Evolutionary conservation across 2,888 invertebrate species (phyloP).

Genomic region (Itoplectis maculator): DNA sequence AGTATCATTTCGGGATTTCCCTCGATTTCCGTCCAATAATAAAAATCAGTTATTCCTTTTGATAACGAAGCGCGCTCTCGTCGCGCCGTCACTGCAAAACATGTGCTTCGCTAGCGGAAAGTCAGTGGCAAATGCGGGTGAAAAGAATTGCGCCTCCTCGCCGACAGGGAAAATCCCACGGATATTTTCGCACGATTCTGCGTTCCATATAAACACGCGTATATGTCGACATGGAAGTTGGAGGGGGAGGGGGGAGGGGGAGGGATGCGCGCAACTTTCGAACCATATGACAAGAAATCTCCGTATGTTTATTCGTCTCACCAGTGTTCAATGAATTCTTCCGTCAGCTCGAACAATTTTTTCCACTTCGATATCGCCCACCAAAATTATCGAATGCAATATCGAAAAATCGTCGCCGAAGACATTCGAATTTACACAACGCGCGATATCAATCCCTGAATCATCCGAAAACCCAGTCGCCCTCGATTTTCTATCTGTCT

Average conservation of each 20-base stretch:
- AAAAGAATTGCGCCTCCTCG: background rate
- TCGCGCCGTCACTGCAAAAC: background rate
- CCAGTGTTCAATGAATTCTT: background rate
- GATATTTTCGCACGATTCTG: conserved; percentile 6
- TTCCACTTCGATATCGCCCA: background rate
- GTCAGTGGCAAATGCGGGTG: background rate
- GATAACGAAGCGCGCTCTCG: background rate
- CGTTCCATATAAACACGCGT: background rate
- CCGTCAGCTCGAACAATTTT: background rate
- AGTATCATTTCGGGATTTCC: background rate
- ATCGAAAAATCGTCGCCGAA: background rate
- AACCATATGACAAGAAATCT: conserved; percentile 27
- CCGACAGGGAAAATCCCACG: background rate
- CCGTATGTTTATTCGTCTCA: background rate
- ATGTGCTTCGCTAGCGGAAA: background rate
- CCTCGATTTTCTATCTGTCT: background rate
- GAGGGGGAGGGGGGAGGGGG: background rate
- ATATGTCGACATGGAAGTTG: background rate
- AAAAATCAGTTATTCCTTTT: background rate
- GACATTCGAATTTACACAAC: background rate
- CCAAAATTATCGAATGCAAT: background rate
- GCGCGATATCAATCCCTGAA: background rate
- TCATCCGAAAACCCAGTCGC: background rate
- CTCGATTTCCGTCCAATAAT: background rate
- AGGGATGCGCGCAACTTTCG: conserved; percentile 15